Evolutionary conservation across 2,888 invertebrate species (phyloP).

Genomic region (Dicyrtoma fusca): DNA sequence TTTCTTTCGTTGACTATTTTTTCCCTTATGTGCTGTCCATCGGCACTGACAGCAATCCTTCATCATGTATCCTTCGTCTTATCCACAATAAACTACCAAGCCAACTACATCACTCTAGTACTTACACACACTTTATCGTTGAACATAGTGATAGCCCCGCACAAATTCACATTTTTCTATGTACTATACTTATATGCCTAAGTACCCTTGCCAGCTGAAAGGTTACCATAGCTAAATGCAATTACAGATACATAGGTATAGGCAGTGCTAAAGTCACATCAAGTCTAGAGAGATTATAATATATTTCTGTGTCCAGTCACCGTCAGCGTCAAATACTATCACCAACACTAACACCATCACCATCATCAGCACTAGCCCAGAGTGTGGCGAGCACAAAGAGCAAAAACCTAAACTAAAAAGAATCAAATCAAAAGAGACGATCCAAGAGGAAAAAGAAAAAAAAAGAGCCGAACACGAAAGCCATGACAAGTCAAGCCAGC

Average conservation of each 20-base stretch:
- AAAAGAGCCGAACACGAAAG: no score
- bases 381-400: neutral
- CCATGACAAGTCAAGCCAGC: no score
- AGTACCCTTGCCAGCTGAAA: no score
- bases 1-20: neutral
- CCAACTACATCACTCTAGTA: neutral
- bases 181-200: neutral
- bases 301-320: neutral
- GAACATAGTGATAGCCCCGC: neutral
- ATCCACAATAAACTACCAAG: neutral
- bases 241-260: no score
- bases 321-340: neutral
- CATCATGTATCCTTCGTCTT: conserved; percentile 23
- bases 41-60: conserved; percentile 30
- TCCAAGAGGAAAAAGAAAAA: no score
- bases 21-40: conserved; percentile 11
- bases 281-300: neutral
- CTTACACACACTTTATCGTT: conserved; percentile 9
- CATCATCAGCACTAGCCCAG: no score
- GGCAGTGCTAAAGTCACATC: no score
- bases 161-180: neutral
- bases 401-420: conserved; percentile 1
- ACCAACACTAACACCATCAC: neutral
- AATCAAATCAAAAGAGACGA: no score
- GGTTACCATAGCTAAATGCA: no score